Evolutionary conservation across 2,888 invertebrate species (phyloP), one percentile per base, ranked within the genome.

Genomic region (Agonopterix heracliana): DNA sequence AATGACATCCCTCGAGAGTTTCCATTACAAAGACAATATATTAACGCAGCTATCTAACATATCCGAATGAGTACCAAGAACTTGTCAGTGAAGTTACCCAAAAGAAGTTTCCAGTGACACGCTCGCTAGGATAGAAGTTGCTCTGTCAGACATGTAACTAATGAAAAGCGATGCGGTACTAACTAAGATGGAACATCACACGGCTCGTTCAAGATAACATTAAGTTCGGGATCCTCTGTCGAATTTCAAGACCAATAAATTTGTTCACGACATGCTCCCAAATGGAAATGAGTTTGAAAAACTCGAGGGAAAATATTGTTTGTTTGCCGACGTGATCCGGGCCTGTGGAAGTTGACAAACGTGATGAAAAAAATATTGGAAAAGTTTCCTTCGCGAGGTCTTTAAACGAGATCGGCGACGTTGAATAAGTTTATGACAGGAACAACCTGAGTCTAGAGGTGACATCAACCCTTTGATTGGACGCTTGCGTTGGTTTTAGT

Each of bases 311-410:
- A 76, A 78, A 78, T 78, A 81, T 77, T 78, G 76, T 78, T 81
- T 82, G 80, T 84, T 81, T 78, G 75, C 71, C 71, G 67, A 74
- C 71, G 71, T 74, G 77, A 78, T 73, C 73, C 71, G 61, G 61
- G 60, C 57, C 62, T 57, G 66, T 56, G 62, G 56, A 74, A 77
- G 71, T 78, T 81, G 75, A 80, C 76, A 76, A 75, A 77, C 72
- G 68, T 74, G 75, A 82, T 80, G 77, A 77, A 78, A 81, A 82
- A 81, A 81, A 83, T 84, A 85, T 84, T 82, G 78, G 77, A 73
- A 80, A 85, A 85, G 75, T 83, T 85, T 70, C 46, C 51, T 54
- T 54, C 56, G 54, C 55, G 60, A 68, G 60, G 66, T 74, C 63
- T 67, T 71, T 67, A 74, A 76, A 66, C 56, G 64, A 63, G 65